Evolutionary conservation across 2,888 invertebrate genomes (phyloP), one percentile per base, ranked within the genome.

Genomic region (Dryococelus australis): DNA sequence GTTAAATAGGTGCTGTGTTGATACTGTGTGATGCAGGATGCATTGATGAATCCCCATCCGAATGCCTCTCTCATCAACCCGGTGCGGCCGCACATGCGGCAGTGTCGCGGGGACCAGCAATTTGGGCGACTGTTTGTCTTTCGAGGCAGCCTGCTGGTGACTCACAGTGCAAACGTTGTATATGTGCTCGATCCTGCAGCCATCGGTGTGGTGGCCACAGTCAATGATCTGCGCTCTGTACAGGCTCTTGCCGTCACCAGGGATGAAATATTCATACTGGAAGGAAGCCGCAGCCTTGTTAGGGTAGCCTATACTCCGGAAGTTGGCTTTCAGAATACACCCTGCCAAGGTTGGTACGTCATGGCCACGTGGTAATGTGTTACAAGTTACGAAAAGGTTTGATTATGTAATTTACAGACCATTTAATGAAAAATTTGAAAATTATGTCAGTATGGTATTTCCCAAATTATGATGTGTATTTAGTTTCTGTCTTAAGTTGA

Each of bases 231-330:
- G 16, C 88, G 89, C 3, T 28, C 85, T 12, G 88, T 89, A 9
- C 87, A 80, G 83, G 88, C 87, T 35, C 87, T 90, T 20, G 87
- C 90, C 65, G 89, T 90, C 26, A 89, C 89, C 51, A 86, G 90
- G 13, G 91, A 91, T 86, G 93, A 93, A 90, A 96, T 98, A 90
- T 98, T 98, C 93, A 93, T 98, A 85, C 93, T 98, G 90, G 97
- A 97, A 91, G 97, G 97, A 0, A 94, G 95, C 85, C 94, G 97
- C 89, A 96, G 96, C 90, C 92, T 98, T 88, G 92, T 98, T 86
- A 94, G 98, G n/a, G 94, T 98, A 85, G 95, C 96, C 78, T 95
- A 94, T 90, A 93, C 94, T 90, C 97, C 97, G 16, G 97, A 97
- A 43, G 87, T 78, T 26, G 28, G 83, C 24, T 24, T 16, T 20